Conservation (phyloP, 2,888 invertebrate species). For the Laothoe populi region DNA sequence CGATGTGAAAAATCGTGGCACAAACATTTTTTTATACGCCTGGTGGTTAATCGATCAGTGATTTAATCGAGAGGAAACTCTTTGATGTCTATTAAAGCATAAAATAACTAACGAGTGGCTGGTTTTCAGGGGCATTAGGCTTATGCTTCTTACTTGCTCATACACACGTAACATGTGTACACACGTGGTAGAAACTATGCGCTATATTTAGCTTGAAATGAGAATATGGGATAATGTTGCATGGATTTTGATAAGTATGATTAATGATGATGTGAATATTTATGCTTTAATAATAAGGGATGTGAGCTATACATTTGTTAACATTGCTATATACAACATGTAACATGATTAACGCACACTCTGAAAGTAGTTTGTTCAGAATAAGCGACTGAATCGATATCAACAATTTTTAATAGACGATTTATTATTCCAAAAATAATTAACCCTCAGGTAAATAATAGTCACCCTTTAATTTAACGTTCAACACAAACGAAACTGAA, state of each 20-base stretch:
- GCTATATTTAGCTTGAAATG: background rate
- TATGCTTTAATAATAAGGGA: background rate
- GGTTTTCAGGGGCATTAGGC: constrained; percentile 63
- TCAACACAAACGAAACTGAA: too few relatives aligned
- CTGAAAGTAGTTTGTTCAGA: too few relatives aligned
- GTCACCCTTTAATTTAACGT: too few relatives aligned
- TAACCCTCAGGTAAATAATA: too few relatives aligned
- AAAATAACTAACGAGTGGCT: constrained; percentile 58
- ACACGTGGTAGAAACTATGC: background rate
- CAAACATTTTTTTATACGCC: constrained; percentile 31
- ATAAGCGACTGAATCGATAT: too few relatives aligned
- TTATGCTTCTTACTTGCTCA: constrained; percentile 24
- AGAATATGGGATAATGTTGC: background rate
- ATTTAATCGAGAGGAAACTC: constrained; percentile 67
- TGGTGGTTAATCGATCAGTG: constrained; percentile 58
- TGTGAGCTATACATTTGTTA: background rate
- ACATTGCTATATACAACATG: too few relatives aligned
- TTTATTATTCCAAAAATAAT: too few relatives aligned
- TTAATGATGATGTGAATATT: background rate
- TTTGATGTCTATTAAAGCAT: constrained; percentile 67
- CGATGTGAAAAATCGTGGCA: constrained; percentile 32
- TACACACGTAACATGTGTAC: constrained; percentile 9
- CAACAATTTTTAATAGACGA: too few relatives aligned
- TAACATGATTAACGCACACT: too few relatives aligned
- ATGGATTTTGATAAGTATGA: background rate